Evolutionary conservation across 2,888 invertebrate genomes (phyloP).

Genomic region (Eristalinus aeneus): DNA sequence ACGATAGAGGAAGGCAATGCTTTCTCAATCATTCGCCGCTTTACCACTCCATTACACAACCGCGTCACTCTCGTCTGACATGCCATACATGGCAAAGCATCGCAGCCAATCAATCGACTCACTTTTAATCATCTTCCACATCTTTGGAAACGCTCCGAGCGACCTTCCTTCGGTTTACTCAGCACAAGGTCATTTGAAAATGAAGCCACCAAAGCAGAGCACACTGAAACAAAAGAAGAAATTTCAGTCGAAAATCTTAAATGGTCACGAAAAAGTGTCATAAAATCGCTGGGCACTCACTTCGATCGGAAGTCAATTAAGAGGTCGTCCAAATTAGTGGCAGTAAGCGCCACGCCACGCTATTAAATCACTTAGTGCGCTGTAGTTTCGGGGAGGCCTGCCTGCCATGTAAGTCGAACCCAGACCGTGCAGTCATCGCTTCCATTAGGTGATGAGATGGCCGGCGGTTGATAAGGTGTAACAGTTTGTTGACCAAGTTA

Average conservation of each 20-base stretch:
- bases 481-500: constrained; percentile 38
- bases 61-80: not conserved
- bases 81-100: not conserved
- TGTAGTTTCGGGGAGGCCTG: not conserved
- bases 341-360: constrained; percentile 6
- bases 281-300: not conserved
- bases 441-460: constrained; percentile 15
- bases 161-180: constrained; percentile 7
- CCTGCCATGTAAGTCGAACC: not conserved
- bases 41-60: not conserved
- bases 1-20: not conserved
- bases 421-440: constrained; percentile 18
- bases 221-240: too few relatives aligned
- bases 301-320: constrained; percentile 17
- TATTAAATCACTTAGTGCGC: constrained; percentile 44
- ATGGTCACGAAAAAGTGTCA: constrained; percentile 33
- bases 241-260: constrained; percentile 1
- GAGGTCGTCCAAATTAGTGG: constrained; percentile 11
- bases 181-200: constrained; percentile 2
- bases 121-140: not conserved
- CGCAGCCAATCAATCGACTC: constrained; percentile 2
- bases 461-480: constrained; percentile 11
- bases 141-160: not conserved
- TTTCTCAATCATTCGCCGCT: not conserved
- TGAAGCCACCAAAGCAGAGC: not conserved